Evolutionary conservation across 1,140 invertebrate species (phyloP).

Genomic region (Heliothis subflexa): DNA sequence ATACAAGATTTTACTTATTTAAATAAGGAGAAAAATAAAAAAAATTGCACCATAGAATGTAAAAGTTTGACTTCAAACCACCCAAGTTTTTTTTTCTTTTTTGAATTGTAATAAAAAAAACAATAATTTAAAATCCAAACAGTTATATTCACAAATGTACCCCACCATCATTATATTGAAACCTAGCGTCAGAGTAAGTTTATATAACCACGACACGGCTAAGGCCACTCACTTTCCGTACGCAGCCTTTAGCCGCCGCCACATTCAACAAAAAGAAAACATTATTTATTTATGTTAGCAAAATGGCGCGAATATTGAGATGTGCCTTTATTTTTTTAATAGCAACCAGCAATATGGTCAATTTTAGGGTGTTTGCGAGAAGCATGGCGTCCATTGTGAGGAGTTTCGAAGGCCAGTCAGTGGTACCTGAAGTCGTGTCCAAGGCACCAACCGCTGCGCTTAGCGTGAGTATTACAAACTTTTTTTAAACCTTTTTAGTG

Average conservation of each 20-base stretch:
- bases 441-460: constrained; percentile 68
- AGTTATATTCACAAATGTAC: constrained; percentile 26
- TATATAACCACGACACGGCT: constrained; percentile 40
- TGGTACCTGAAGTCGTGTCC: constrained; percentile 79
- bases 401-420: constrained; percentile 68
- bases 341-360: constrained; percentile 79
- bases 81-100: too few species aligned
- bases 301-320: constrained; percentile 70
- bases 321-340: constrained; percentile 78
- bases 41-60: too few species aligned
- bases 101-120: too few species aligned
- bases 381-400: constrained; percentile 80
- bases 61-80: too few species aligned
- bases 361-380: constrained; percentile 81
- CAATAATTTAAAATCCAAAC: not conserved
- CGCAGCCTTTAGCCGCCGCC: not conserved
- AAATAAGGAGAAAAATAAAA: too few species aligned
- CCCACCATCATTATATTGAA: not conserved
- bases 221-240: constrained; percentile 33
- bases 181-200: constrained; percentile 5
- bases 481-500: not conserved
- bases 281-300: constrained; percentile 44
- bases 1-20: too few species aligned
- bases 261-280: not conserved
- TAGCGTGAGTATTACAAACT: constrained; percentile 58